Evolutionary conservation across 2,888 invertebrate genomes (phyloP).

Genomic region (Eupithecia dodoneata): DNA sequence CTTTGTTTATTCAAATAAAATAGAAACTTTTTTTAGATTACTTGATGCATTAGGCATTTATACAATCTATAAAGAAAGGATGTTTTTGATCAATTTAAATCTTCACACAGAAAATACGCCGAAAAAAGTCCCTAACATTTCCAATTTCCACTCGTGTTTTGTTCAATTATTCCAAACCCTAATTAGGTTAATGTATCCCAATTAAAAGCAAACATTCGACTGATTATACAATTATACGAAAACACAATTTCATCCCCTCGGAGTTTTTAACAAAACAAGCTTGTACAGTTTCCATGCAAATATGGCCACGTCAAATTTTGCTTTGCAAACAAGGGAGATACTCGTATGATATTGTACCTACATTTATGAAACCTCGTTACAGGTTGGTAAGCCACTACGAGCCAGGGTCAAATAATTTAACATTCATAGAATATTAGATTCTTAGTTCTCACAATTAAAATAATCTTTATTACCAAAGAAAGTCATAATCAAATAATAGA

Average conservation of each 20-base stretch:
- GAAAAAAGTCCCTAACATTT: neutral
- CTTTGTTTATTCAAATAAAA: neutral
- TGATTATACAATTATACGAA: conserved; percentile 38
- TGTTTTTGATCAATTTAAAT: neutral
- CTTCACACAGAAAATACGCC: neutral
- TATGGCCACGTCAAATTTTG: conserved; percentile 12
- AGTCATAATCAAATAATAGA: no score
- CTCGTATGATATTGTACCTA: neutral
- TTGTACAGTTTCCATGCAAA: conserved; percentile 14
- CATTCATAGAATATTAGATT: neutral
- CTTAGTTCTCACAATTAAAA: neutral
- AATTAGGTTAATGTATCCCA: conserved; percentile 38
- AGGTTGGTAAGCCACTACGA: neutral
- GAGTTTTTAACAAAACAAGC: conserved; percentile 21
- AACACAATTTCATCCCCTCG: conserved; percentile 13
- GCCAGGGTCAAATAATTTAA: neutral
- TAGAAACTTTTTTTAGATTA: neutral
- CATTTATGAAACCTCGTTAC: neutral
- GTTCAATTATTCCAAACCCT: conserved; percentile 21
- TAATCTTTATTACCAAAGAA: no score
- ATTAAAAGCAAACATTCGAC: conserved; percentile 37
- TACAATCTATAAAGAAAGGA: neutral
- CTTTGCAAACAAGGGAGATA: conserved; percentile 15
- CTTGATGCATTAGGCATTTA: neutral
- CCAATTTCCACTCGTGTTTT: conserved; percentile 1